Conservation (phyloP, 2,888 invertebrate species). For the Megamerina dolium region DNA sequence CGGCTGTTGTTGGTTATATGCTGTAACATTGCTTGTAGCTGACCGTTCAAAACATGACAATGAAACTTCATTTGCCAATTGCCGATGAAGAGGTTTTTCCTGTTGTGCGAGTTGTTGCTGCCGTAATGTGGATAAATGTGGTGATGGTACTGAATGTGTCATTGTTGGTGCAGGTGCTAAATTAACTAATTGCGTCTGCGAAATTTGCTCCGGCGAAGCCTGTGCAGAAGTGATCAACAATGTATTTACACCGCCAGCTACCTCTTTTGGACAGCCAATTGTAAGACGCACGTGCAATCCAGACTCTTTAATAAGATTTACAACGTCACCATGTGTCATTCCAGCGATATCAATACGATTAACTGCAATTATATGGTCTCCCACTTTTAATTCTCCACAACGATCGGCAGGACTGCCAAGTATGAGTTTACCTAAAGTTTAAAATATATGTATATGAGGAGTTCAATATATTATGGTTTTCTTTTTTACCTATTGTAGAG, state of each 20-base stretch:
- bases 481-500: conserved; percentile 70
- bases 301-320: conserved; percentile 94
- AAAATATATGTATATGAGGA: conserved; percentile 1
- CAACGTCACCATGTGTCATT: conserved; percentile 93
- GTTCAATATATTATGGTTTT: no score
- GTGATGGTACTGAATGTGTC: conserved; percentile 14
- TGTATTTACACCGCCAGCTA: conserved; percentile 18
- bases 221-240: conserved; percentile 28
- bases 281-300: conserved; percentile 85
- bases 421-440: conserved; percentile 75
- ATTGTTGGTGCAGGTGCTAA: conserved; percentile 15
- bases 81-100: conserved; percentile 13
- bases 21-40: conserved; percentile 28
- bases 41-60: conserved; percentile 31
- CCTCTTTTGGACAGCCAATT: conserved; percentile 52
- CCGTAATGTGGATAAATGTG: conserved; percentile 4
- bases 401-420: conserved; percentile 93
- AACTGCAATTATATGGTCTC: conserved; percentile 93
- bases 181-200: conserved; percentile 22
- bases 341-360: conserved; percentile 87
- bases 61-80: not conserved
- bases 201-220: conserved; percentile 31
- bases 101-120: conserved; percentile 16
- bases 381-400: conserved; percentile 83
- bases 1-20: conserved; percentile 20